Percentiles rank a stretch among this genome's conserved stretches.
phyloP scores from a whole-genome alignment of 2,888 invertebrate genomes.

The Ophion obscuratus region DNA sequence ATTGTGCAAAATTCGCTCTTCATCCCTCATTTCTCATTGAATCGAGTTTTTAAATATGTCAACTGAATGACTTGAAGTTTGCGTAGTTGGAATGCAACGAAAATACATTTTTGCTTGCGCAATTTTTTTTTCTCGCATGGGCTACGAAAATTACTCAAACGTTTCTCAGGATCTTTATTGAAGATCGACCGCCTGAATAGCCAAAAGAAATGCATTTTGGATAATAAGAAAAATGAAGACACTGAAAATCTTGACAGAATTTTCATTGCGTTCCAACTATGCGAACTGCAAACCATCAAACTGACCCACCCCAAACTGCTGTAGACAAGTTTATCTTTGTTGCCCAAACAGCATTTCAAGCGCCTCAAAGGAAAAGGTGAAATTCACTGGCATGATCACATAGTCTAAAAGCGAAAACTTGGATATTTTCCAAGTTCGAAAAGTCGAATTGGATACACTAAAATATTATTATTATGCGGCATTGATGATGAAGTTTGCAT shows the following conservation, averaged over 20 bases:
- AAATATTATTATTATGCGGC: conserved; percentile 24
- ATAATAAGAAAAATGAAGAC: too few species aligned
- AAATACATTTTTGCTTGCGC: too few species aligned
- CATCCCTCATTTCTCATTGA: background rate
- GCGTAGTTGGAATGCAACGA: too few species aligned
- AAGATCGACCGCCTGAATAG: too few species aligned
- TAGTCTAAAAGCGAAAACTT: conserved; percentile 28
- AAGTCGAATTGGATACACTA: conserved; percentile 21
- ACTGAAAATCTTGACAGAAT: too few species aligned
- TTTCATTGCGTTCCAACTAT: too few species aligned
- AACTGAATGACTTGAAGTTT: background rate
- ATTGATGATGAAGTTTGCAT: conserved; percentile 9
- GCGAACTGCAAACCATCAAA: too few species aligned
- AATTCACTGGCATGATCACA: background rate
- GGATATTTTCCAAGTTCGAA: conserved; percentile 31
- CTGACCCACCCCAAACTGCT: background rate
- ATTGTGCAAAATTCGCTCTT: background rate
- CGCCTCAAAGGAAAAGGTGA: background rate
- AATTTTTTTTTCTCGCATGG: too few species aligned
- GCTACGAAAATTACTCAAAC: too few species aligned
- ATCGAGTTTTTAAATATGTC: conserved; percentile 1
- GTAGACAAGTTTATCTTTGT: background rate
- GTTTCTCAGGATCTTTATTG: too few species aligned
- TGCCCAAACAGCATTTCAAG: background rate
- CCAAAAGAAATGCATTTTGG: too few species aligned